These are phyloP conservation scores for Sylvia borin DNA, from an alignment of 2,797 vertebrate species.

Conservation along the genomic window DNA sequence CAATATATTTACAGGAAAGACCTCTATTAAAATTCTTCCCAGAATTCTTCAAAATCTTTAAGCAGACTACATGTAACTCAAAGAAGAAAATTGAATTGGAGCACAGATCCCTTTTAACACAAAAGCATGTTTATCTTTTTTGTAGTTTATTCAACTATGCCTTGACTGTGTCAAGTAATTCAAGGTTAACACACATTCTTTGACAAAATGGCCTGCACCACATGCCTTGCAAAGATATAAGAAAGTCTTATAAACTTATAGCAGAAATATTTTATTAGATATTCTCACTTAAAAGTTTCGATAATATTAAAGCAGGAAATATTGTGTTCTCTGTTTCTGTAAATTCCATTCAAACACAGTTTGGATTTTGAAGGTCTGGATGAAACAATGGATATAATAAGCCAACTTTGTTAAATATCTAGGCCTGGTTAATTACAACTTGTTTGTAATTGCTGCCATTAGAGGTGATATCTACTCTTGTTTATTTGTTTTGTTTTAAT, in stretches of 20 bases:
- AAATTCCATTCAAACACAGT: neutral
- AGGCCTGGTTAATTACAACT: neutral
- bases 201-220: neutral
- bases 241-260: neutral
- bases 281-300: neutral
- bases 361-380: neutral
- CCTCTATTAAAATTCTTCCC: constrained; percentile 43
- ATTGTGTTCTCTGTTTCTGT: neutral
- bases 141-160: neutral
- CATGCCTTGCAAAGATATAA: neutral
- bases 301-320: neutral
- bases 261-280: neutral
- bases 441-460: constrained; percentile 25
- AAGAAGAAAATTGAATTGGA: constrained; percentile 9
- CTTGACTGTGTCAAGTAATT: neutral
- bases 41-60: constrained; percentile 56
- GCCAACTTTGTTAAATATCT: neutral
- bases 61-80: constrained; percentile 16
- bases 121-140: constrained; percentile 30
- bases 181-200: neutral
- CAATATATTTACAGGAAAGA: constrained; percentile 28
- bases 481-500: neutral
- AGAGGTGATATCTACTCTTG: constrained; percentile 45
- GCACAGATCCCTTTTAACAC: constrained; percentile 27
- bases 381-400: neutral